Percentiles rank a stretch among this genome's conserved stretches.
phyloP scores from a whole-genome alignment of 2,797 vertebrate genomes.

The Coregonus ussuriensis region DNA sequence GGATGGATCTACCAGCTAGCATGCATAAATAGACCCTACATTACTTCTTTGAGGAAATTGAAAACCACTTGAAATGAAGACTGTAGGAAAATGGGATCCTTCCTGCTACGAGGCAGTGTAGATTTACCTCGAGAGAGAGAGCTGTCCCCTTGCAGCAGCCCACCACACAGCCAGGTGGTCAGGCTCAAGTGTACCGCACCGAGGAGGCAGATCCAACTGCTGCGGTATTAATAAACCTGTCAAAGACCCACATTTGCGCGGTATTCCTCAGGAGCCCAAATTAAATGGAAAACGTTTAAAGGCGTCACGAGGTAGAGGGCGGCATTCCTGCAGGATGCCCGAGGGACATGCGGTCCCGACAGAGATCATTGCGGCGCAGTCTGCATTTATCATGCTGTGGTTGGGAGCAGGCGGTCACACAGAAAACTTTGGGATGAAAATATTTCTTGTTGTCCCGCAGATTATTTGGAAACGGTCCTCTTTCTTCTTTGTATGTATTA shows the following conservation, averaged over 20 bases:
- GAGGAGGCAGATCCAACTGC: conserved; percentile 33
- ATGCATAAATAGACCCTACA: not conserved
- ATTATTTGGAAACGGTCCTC: too few species aligned
- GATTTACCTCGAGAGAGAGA: conserved; percentile 27
- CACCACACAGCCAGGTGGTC: conserved; percentile 48
- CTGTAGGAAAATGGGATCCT: conserved; percentile 55
- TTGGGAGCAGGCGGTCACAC: too few species aligned
- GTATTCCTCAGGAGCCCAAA: conserved; percentile 33
- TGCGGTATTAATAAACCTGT: conserved; percentile 38
- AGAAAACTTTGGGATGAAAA: too few species aligned
- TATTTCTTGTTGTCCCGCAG: too few species aligned
- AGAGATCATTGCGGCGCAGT: too few species aligned
- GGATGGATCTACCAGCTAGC: not conserved
- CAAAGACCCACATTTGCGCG: too few species aligned
- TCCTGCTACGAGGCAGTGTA: conserved; percentile 45
- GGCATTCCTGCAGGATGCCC: too few species aligned
- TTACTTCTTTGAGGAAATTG: conserved; percentile 21
- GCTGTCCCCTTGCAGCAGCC: conserved; percentile 9
- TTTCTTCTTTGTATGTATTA: too few species aligned
- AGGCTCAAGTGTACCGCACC: conserved; percentile 51
- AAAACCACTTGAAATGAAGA: conserved; percentile 26
- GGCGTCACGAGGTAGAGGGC: conserved; percentile 28
- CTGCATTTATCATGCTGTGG: too few species aligned
- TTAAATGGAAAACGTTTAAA: conserved; percentile 60
- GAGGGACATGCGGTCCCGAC: too few species aligned